Evolutionary conservation across 2,113 vertebrate genomes (phyloP), one percentile per base, ranked within the genome.

Genomic region (Tautogolabrus adspersus): DNA sequence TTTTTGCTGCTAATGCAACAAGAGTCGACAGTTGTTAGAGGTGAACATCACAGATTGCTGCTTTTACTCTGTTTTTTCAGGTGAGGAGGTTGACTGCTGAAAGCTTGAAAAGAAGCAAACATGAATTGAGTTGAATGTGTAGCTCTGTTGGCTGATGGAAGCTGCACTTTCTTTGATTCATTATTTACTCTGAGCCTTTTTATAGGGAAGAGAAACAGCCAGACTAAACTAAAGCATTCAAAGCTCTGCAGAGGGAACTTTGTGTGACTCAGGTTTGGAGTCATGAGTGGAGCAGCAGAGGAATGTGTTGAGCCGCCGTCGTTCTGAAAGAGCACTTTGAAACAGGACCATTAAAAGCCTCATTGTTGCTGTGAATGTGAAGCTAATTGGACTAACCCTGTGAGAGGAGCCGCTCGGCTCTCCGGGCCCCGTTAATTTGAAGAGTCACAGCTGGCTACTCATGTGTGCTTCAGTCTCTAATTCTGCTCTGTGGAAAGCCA

Each of bases 381-480:
- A 60, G 82, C 84, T 86, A 90, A 82, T 82, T 88, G 82, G 83
- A 83, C 67, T 52, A 75, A 89, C 79, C 81, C 73, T 81, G 79
- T 42, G 75, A 78, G 65, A 74, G 85, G 59, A 82, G 72, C 81
- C 68, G 83, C 77, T 66, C 72, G 79, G 72, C 77, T 79, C 77
- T 85, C 57, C 37, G 10, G 79, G 75, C 70, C 75, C 49, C 22
- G 54, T 81, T 87, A 54, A 85, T 88, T 89, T 88, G 60, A 91
- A 86, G 87, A 90, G 82, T 87, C 73, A 85, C 86, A 88, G 89
- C 86, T 91, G 90, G 88, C 83, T 77, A 69, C 82, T 87, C 80
- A 75, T 82, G 70, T 81, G 80, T 68, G 73, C 86, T 72, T 34
- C 34, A 77, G 66, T 65, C 75, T 79, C 30, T 34, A 34, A 34